Percentiles rank a stretch among this genome's conserved stretches.
Conservation (phyloP, 1,140 invertebrate species). For the Agrilus planipennis region DNA sequence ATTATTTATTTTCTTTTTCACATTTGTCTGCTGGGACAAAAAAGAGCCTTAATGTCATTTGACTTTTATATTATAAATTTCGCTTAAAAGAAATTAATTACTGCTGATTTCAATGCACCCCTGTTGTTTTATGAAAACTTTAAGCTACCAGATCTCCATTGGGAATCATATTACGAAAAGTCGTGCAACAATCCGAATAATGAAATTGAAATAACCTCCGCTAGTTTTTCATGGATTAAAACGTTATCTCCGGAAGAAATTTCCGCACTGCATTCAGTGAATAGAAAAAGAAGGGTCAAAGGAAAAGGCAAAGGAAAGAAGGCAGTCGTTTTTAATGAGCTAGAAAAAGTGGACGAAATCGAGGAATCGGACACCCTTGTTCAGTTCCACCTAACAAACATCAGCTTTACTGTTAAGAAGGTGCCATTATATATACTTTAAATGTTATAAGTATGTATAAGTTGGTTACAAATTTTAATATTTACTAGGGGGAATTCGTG, state of each 20-base stretch:
- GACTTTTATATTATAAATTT: too few species aligned
- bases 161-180: slow-evolving; percentile 32
- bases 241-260: slow-evolving; percentile 21
- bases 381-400: slow-evolving; percentile 39
- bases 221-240: slow-evolving; percentile 34
- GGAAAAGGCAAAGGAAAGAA: slow-evolving; percentile 40
- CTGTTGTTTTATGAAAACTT: too few species aligned
- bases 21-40: too few species aligned
- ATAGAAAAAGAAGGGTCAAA: slow-evolving; percentile 21
- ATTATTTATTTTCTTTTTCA: too few species aligned
- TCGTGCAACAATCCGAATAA: slow-evolving; percentile 15
- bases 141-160: slow-evolving; percentile 52
- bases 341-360: slow-evolving; percentile 10
- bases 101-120: too few species aligned
- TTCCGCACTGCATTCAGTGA: slow-evolving; percentile 13
- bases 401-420: slow-evolving; percentile 46
- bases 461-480: slow-evolving; percentile 11
- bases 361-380: slow-evolving; percentile 16
- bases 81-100: too few species aligned
- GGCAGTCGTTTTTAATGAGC: slow-evolving; percentile 22
- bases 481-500: slow-evolving; percentile 47
- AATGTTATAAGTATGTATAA: neutral
- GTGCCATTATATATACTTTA: slow-evolving; percentile 20
- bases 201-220: slow-evolving; percentile 30
- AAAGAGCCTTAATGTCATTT: too few species aligned